phyloP scores from a whole-genome alignment of 2,113 vertebrate species.

The Fregata magnificens region DNA sequence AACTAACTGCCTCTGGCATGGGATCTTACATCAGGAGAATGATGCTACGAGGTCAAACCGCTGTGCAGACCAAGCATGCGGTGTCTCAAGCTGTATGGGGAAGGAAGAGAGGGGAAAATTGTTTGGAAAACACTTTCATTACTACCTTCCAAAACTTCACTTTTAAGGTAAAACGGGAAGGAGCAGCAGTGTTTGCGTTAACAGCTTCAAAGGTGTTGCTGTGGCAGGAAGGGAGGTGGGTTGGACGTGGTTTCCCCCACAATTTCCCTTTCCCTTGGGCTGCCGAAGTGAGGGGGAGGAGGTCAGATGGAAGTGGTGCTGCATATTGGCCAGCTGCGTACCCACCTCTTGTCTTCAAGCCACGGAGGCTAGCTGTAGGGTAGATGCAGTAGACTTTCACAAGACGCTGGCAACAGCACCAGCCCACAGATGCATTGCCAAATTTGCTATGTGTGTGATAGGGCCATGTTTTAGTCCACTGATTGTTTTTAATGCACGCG shows the following conservation, averaged over 20 bases:
- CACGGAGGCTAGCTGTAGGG: background rate
- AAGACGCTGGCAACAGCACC: background rate
- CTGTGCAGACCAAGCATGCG: background rate
- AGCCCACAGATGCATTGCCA: background rate
- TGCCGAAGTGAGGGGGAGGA: background rate
- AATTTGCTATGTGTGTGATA: background rate
- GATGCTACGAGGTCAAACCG: background rate
- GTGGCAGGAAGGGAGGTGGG: background rate
- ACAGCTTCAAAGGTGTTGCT: background rate
- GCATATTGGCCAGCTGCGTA: fast-evolving
- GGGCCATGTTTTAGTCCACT: background rate
- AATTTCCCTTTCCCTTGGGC: background rate
- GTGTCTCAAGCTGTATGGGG: background rate
- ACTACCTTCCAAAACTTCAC: fast-evolving
- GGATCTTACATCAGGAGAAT: background rate
- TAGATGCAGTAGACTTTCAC: too few relatives aligned
- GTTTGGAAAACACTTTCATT: background rate
- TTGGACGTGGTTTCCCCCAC: background rate
- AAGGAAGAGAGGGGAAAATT: background rate
- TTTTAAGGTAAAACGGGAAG: background rate
- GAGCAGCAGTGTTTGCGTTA: background rate
- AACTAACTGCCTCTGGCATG: background rate
- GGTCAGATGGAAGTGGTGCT: background rate
- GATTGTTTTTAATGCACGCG: background rate
- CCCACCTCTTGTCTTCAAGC: background rate